Percentiles rank a stretch among this genome's conserved stretches.
Evolutionary conservation across 2,888 invertebrate species (phyloP).

Genomic region (Leptinotarsa peninsularis): DNA sequence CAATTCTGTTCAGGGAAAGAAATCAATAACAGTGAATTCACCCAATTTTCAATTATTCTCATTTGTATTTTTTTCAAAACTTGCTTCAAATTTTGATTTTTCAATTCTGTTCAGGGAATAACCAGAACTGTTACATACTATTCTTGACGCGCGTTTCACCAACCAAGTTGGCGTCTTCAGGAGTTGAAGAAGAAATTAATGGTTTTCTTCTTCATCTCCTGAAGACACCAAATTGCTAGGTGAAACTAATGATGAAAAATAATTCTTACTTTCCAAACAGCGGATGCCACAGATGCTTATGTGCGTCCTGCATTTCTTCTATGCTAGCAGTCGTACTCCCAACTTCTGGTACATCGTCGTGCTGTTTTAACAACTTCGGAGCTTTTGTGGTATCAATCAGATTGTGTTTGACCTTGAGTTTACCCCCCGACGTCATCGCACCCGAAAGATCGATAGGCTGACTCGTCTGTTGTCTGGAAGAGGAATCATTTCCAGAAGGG

Average conservation of each 20-base stretch:
- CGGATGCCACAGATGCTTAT: constrained; percentile 85
- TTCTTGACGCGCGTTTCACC: too few relatives aligned
- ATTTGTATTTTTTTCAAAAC: too few relatives aligned
- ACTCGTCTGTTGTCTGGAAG: constrained; percentile 43
- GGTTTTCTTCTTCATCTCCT: too few relatives aligned
- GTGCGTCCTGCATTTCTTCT: constrained; percentile 71
- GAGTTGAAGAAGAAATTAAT: too few relatives aligned
- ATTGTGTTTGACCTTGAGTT: constrained; percentile 66
- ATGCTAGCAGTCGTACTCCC: constrained; percentile 75
- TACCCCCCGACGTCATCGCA: constrained; percentile 54
- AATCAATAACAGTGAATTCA: too few relatives aligned
- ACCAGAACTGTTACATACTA: too few relatives aligned
- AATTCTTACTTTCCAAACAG: constrained; percentile 84
- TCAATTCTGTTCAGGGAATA: too few relatives aligned
- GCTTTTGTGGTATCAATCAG: constrained; percentile 64
- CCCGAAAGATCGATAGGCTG: constrained; percentile 66
- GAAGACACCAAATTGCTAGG: too few relatives aligned
- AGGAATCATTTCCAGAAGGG: constrained; percentile 28
- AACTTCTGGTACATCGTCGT: constrained; percentile 73
- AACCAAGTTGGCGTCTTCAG: too few relatives aligned
- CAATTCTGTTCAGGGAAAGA: too few relatives aligned
- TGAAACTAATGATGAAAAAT: not conserved
- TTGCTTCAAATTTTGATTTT: too few relatives aligned
- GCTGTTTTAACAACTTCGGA: constrained; percentile 56
- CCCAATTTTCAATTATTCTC: too few relatives aligned